Conservation (phyloP, 1,140 invertebrate species). For the Bombus confusus region DNA sequence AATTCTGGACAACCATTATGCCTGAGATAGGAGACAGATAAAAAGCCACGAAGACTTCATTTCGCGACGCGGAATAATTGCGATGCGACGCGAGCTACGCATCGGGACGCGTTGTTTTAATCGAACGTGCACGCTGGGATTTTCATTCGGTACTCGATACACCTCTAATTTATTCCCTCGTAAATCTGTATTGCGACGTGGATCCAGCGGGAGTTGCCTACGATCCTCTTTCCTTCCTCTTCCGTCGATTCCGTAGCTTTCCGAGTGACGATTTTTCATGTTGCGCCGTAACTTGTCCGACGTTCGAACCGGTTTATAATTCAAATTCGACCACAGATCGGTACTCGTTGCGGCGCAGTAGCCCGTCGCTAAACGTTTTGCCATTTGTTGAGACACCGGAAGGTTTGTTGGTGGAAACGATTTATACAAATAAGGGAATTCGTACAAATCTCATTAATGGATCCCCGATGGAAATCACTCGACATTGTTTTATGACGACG, state of each 20-base stretch:
- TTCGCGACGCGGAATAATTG: slow-evolving; percentile 20
- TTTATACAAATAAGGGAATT: slow-evolving; percentile 60
- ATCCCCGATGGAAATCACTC: slow-evolving; percentile 50
- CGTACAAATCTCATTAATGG: slow-evolving; percentile 65
- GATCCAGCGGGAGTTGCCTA: background rate
- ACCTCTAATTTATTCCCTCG: slow-evolving; percentile 63
- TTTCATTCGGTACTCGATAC: slow-evolving; percentile 58
- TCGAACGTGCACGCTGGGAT: slow-evolving; percentile 41
- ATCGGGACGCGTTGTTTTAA: slow-evolving; percentile 41
- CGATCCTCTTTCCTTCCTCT: no score
- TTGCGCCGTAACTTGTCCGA: no score
- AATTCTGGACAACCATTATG: background rate
- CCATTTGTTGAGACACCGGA: slow-evolving; percentile 16
- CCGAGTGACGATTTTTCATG: background rate
- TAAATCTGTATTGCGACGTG: slow-evolving; percentile 52
- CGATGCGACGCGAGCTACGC: no score
- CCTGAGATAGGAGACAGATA: background rate
- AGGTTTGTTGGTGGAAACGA: slow-evolving; percentile 18
- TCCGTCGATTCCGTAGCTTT: background rate
- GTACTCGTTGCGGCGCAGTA: background rate
- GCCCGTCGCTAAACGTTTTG: slow-evolving; percentile 56
- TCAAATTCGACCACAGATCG: slow-evolving; percentile 17
- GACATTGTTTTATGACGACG: slow-evolving; percentile 47
- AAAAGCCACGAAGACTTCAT: slow-evolving; percentile 2
- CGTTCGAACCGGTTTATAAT: slow-evolving; percentile 28